Base-by-base conservation (phyloP, 2,888 invertebrate genomes). In the Clanis bilineata region DNA sequence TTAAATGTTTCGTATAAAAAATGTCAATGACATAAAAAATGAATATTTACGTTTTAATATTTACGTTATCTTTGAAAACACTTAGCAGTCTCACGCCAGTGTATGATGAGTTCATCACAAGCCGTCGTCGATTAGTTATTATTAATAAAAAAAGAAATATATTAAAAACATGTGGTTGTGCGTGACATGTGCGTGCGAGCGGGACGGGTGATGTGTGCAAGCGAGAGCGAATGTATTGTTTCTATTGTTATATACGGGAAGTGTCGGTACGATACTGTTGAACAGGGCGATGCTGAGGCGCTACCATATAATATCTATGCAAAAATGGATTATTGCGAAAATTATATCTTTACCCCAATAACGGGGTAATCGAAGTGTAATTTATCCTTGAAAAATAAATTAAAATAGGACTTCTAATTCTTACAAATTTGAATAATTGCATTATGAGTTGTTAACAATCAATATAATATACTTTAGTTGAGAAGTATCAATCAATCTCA, bases 161-260 rank as follows among this genome's bases (percentile, higher is more conserved):
- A 72, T 64, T 71, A 73, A 75, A 74, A 74, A 71, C 68, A 72
- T 75, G 75, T 63, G 82, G 85, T 85, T 85, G 88, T 86, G 86
- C 83, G 84, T 85, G 85, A 77, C 78, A 65, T 61, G 73, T 69
- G 81, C 69, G 75, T 72, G 73, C 69, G 75, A 72, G 73, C 66
- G 77, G 65, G 76, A 71, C 61, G 63, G 62, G 60, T 57, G 32
- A 59, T 66, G 68, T 68, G 73, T 69, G 73, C 57, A 72, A 68
- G 71, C 56, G 71, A 62, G 73, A 62, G 64, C 41, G 68, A 62
- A 60, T 60, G 65, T 44, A 18, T 56, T 56, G 36, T 51, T 51
- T 28, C 51, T 51, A 51, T 51, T 51, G 51, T 51, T 51, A 51
- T 32, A 51, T 10, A 32, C 18, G 28, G 18, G 32, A 18, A 32